Base-by-base conservation (phyloP, 2,113 vertebrate genomes). In the Plotosus lineatus region DNA sequence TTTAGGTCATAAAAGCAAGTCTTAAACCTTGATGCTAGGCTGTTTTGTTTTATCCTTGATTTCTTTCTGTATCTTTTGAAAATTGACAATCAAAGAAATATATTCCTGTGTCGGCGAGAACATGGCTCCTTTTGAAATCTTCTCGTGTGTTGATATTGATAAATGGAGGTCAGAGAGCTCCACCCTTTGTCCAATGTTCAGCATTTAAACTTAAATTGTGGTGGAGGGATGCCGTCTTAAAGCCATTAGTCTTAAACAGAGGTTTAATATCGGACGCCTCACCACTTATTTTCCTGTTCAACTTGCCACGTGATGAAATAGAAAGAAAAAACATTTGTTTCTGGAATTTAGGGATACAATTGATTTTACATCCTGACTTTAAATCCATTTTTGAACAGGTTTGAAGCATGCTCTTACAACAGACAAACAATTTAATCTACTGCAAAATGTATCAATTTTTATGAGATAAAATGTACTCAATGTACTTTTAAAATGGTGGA, bases 181-280 rank as follows among this genome's bases (percentile, higher is more conserved):
- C 79, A 38, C 38, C 56, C 58, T 77, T 79, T 77, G 79, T 76
- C 77, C 58, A 81, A 65, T 40, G 61, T 10, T 31, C 26, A 55
- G 75, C 80, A 60, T 80, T 84, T 80, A 63, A 50, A 61, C 26
- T 40, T 66, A 85, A 68, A 78, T 31, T 63, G 72, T 19, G 21
- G 11, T 44, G 21, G 61, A 79, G 17, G 48, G 2, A n/a, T 2
- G n/a, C 40, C 65, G 69, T 55, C 71, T 78, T 78, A 73, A 79
- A 79, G 33, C 75, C 84, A 87, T 87, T 87, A 85, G 46, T 50
- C 69, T 72, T 69, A 69, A 69, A 66, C 48, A 75, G 77, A 80
- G 69, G 36, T 66, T 75, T 82, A 77, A 79, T 83, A 83, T 63
- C 26, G 51, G 66, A 74, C 38, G 46, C 71, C 50, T 69, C 23